Evolutionary conservation across 2,113 vertebrate species (phyloP).

Genomic region (Rhinoderma darwinii): DNA sequence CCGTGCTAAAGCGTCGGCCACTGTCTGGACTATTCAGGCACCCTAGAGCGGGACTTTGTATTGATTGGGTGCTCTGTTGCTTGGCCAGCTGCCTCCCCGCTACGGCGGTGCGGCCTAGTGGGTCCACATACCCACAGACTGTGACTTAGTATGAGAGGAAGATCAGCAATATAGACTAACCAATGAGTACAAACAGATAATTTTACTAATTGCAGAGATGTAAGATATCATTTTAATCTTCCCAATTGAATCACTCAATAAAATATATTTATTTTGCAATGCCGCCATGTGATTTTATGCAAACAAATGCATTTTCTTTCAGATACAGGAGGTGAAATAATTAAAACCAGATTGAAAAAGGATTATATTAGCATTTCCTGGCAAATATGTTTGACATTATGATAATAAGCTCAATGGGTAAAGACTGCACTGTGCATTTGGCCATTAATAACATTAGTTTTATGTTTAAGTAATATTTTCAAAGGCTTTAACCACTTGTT

Average conservation of each 20-base stretch:
- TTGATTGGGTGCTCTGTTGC: too few relatives aligned
- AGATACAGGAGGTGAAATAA: conserved; percentile 25
- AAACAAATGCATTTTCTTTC: neutral
- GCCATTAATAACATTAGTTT: neutral
- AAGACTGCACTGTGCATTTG: neutral
- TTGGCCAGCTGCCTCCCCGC: too few relatives aligned
- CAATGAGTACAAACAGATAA: too few relatives aligned
- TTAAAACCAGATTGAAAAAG: conserved; percentile 33
- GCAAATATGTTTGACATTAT: conserved; percentile 32
- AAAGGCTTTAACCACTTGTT: conserved; percentile 13
- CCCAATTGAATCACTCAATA: neutral
- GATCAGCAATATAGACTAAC: too few relatives aligned
- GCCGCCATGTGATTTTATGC: neutral
- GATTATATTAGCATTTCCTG: conserved; percentile 37
- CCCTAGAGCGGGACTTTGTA: too few relatives aligned
- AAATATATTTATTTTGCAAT: conserved; percentile 12
- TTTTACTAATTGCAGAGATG: too few relatives aligned
- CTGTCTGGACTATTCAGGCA: too few relatives aligned
- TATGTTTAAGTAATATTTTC: neutral
- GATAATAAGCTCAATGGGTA: conserved; percentile 27
- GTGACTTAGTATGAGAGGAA: too few relatives aligned
- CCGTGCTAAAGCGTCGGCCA: too few relatives aligned
- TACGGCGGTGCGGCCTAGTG: too few relatives aligned
- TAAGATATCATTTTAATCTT: neutral
- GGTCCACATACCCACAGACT: too few relatives aligned